Conservation (phyloP, 2,888 invertebrate species). For the Linnaemya vulpina region DNA sequence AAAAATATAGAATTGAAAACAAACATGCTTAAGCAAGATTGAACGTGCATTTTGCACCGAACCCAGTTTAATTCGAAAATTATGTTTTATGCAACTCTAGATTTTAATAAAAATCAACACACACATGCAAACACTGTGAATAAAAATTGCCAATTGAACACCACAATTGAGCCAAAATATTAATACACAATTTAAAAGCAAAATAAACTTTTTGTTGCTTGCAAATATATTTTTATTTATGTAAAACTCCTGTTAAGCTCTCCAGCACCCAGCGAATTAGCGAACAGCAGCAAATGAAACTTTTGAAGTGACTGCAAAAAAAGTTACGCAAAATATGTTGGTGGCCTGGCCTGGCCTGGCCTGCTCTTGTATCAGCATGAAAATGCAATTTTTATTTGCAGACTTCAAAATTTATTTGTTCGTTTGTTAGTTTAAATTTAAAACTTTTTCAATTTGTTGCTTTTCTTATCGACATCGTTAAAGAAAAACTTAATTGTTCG, state of each 20-base stretch:
- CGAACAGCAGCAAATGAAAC: slow-evolving; percentile 37
- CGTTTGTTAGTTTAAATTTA: slow-evolving; percentile 20
- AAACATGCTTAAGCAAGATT: not conserved
- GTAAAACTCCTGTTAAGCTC: slow-evolving; percentile 19
- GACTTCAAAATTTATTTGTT: slow-evolving; percentile 9
- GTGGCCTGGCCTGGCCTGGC: slow-evolving; percentile 18
- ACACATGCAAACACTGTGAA: slow-evolving; percentile 13
- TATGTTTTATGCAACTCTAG: slow-evolving; percentile 77
- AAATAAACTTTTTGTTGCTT: not conserved
- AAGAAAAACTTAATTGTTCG: slow-evolving; percentile 58
- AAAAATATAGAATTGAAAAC: slow-evolving; percentile 24
- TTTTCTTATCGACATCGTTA: slow-evolving; percentile 52
- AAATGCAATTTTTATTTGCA: slow-evolving; percentile 26
- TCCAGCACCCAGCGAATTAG: slow-evolving; percentile 15
- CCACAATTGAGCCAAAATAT: slow-evolving; percentile 21
- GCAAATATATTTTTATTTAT: not conserved
- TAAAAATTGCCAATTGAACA: slow-evolving; percentile 31
- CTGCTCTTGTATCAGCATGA: slow-evolving; percentile 26
- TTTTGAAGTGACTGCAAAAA: not conserved
- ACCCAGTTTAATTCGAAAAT: slow-evolving; percentile 76
- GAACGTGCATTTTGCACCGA: slow-evolving; percentile 41
- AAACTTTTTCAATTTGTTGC: slow-evolving; percentile 4
- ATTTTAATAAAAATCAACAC: slow-evolving; percentile 34
- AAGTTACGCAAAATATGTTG: slow-evolving; percentile 46
- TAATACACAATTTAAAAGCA: not conserved